These are phyloP conservation scores for Rhagoletis zephyria DNA, from an alignment of 1,140 invertebrate genomes.

Conservation along the genomic window DNA sequence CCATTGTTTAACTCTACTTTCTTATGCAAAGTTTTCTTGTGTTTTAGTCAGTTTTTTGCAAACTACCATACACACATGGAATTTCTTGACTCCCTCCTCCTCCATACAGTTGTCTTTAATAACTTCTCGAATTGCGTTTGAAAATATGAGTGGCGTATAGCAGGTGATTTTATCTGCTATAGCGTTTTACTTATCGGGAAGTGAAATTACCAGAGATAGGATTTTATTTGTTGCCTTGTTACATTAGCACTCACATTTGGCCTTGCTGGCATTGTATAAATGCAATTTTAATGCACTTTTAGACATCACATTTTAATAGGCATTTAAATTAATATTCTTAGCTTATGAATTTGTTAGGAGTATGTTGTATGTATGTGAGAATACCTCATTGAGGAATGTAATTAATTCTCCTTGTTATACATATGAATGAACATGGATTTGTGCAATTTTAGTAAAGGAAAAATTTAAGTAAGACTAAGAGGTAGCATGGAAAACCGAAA, in stretches of 20 bases:
- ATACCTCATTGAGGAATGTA: too few relatives aligned
- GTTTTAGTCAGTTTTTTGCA: neutral
- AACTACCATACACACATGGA: too few relatives aligned
- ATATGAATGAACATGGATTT: too few relatives aligned
- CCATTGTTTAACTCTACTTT: neutral
- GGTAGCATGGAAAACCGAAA: too few relatives aligned
- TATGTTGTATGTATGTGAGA: neutral
- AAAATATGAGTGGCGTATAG: conserved; percentile 7
- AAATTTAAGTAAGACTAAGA: too few relatives aligned
- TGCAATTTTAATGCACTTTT: neutral
- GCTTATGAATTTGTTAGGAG: neutral
- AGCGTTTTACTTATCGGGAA: neutral
- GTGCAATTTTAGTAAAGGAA: too few relatives aligned
- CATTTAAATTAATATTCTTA: conserved; percentile 5
- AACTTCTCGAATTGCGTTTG: conserved; percentile 1
- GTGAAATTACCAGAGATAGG: neutral
- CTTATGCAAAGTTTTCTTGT: neutral
- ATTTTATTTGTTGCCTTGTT: neutral
- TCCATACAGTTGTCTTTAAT: neutral
- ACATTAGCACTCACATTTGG: neutral
- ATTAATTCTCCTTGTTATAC: too few relatives aligned
- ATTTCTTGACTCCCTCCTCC: too few relatives aligned
- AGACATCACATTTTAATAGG: neutral
- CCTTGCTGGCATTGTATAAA: neutral
- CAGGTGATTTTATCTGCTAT: neutral